These are phyloP conservation scores for Chiroxiphia lanceolata DNA, from an alignment of 2,797 vertebrate genomes.

Conservation along the genomic window DNA sequence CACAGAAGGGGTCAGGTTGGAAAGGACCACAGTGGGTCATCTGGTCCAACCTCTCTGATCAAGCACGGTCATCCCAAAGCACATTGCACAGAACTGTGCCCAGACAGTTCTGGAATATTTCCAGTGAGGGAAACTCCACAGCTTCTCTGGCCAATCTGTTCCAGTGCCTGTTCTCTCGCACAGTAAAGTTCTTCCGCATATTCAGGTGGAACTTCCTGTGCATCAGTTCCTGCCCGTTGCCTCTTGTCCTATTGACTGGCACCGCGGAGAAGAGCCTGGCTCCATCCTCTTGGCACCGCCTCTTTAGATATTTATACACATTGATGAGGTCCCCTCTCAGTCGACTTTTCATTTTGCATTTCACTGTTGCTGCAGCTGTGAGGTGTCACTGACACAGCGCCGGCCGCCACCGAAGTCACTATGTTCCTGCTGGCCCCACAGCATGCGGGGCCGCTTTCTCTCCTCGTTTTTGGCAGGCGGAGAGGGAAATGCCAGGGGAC, in stretches of 20 bases:
- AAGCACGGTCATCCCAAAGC: background rate
- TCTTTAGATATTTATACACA: background rate
- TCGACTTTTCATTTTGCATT: fast-evolving
- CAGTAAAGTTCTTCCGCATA: background rate
- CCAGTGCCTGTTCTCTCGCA: background rate
- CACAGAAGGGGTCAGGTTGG: background rate
- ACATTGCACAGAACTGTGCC: background rate
- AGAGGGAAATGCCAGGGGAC: fast-evolving
- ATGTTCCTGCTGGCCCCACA: fast-evolving
- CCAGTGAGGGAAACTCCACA: background rate
- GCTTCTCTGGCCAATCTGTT: background rate
- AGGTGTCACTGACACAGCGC: fast-evolving
- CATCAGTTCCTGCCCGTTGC: fast-evolving
- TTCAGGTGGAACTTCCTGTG: background rate
- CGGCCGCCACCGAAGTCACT: fast-evolving
- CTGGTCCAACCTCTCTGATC: background rate
- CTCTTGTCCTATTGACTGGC: background rate
- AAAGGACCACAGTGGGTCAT: background rate
- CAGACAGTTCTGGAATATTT: background rate
- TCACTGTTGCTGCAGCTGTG: fast-evolving
- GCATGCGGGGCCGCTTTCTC: fast-evolving
- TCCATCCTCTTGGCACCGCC: no score
- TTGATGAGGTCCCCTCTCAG: background rate
- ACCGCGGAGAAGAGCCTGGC: background rate
- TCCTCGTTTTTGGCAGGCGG: fast-evolving